Evolutionary conservation across 1,140 invertebrate genomes (phyloP).

Genomic region (Platyscapa corneri): DNA sequence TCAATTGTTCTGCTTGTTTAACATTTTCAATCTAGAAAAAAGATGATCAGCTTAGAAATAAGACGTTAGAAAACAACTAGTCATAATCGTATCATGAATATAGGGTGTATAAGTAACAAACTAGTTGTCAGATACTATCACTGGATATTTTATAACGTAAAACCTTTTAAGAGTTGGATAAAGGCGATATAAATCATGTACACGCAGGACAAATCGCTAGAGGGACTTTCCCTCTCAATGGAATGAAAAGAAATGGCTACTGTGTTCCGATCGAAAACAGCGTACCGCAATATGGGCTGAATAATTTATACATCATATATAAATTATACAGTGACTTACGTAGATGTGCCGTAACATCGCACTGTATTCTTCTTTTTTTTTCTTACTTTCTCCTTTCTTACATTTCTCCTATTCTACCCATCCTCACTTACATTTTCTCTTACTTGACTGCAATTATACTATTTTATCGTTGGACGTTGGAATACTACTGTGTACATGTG

Average conservation of each 20-base stretch:
- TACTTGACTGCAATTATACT: no score
- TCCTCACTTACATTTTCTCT: background rate
- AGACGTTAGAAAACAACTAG: background rate
- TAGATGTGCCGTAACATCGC: background rate
- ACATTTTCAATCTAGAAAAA: background rate
- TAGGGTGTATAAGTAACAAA: background rate
- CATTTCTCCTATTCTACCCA: background rate
- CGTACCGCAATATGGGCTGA: background rate
- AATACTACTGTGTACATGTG: background rate
- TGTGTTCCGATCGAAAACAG: background rate
- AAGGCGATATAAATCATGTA: slow-evolving; percentile 13
- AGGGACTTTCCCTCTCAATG: slow-evolving; percentile 7
- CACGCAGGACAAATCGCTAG: background rate
- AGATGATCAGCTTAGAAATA: no score
- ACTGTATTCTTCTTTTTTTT: no score
- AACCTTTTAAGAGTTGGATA: background rate
- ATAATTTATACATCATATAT: slow-evolving; percentile 20
- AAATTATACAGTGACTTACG: background rate
- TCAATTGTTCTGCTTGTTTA: background rate
- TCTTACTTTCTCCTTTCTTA: background rate
- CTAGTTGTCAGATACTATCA: background rate
- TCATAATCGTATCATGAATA: background rate
- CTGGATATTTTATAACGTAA: slow-evolving; percentile 20
- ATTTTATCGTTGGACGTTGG: background rate
- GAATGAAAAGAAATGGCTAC: slow-evolving; percentile 6